Percentiles rank a stretch among this genome's conserved stretches.
Evolutionary conservation across 2,888 invertebrate species (phyloP).

Genomic region (Leucozona laternaria): DNA sequence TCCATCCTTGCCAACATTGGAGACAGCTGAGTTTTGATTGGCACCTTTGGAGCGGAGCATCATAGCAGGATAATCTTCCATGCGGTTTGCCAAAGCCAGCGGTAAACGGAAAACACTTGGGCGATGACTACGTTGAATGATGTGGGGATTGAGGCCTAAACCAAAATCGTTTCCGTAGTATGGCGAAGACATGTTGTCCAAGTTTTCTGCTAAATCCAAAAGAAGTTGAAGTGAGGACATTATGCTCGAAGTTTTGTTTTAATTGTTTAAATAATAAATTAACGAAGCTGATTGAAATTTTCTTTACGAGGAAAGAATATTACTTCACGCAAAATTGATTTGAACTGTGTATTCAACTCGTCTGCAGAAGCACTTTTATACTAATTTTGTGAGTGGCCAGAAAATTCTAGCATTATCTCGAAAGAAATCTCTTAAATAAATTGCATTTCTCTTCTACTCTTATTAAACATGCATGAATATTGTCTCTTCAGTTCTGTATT

Average conservation of each 20-base stretch:
- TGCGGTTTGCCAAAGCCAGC: slow-evolving; percentile 1
- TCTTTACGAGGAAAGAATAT: not conserved
- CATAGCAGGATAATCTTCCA: slow-evolving; percentile 32
- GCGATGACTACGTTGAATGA: not conserved
- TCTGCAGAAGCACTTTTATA: not conserved
- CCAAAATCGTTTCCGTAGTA: slow-evolving; percentile 78
- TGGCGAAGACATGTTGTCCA: slow-evolving; percentile 78
- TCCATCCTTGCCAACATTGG: slow-evolving; percentile 85
- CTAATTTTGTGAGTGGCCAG: not conserved
- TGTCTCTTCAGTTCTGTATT: no score
- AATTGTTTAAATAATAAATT: not conserved
- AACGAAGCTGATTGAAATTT: not conserved
- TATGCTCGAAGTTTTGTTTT: slow-evolving; percentile 55
- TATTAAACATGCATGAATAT: no score
- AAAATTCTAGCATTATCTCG: not conserved
- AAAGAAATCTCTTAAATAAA: not conserved
- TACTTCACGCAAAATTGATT: not conserved
- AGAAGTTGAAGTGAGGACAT: slow-evolving; percentile 81
- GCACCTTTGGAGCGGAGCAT: not conserved
- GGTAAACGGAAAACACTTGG: slow-evolving; percentile 30
- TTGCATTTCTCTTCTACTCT: not conserved
- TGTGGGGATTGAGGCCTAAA: slow-evolving; percentile 80
- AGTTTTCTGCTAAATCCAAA: slow-evolving; percentile 79
- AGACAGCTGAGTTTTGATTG: slow-evolving; percentile 17
- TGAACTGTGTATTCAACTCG: not conserved